Evolutionary conservation across 2,113 vertebrate species (phyloP).

Genomic region (Rhizomys pruinosus): DNA sequence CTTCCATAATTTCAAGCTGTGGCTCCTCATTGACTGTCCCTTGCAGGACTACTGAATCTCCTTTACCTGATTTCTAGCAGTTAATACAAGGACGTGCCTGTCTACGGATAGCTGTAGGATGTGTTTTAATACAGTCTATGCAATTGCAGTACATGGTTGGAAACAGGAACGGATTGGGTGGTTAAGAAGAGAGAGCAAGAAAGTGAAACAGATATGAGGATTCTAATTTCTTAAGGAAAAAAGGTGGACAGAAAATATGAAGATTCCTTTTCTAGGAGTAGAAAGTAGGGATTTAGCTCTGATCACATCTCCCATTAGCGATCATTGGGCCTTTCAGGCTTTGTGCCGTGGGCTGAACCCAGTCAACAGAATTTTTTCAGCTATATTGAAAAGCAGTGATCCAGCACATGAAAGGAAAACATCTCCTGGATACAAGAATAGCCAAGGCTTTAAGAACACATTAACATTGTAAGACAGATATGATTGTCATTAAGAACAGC

Average conservation of each 20-base stretch:
- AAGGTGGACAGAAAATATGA: background rate
- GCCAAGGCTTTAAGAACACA: constrained; percentile 48
- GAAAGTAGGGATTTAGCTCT: constrained; percentile 38
- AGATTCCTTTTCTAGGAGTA: constrained; percentile 10
- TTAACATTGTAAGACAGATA: constrained; percentile 64
- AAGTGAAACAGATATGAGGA: constrained; percentile 7
- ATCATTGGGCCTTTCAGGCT: constrained; percentile 55
- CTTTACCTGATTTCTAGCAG: background rate
- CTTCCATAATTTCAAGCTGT: background rate
- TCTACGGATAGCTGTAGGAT: background rate
- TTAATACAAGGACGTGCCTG: background rate
- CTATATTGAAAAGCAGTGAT: constrained; percentile 72
- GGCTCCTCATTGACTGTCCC: background rate
- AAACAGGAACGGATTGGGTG: background rate
- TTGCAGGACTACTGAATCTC: background rate
- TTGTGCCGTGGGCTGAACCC: constrained; percentile 59
- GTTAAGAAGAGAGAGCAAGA: background rate
- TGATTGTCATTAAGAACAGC: constrained; percentile 58
- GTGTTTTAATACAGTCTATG: no score
- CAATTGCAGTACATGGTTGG: background rate
- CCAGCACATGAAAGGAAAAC: constrained; percentile 61
- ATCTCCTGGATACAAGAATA: constrained; percentile 61
- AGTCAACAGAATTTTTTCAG: constrained; percentile 61
- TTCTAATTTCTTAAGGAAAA: background rate
- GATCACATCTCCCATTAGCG: no score